Evolutionary conservation across 2,888 invertebrate genomes (phyloP).

Genomic region (Melanchra persicariae): DNA sequence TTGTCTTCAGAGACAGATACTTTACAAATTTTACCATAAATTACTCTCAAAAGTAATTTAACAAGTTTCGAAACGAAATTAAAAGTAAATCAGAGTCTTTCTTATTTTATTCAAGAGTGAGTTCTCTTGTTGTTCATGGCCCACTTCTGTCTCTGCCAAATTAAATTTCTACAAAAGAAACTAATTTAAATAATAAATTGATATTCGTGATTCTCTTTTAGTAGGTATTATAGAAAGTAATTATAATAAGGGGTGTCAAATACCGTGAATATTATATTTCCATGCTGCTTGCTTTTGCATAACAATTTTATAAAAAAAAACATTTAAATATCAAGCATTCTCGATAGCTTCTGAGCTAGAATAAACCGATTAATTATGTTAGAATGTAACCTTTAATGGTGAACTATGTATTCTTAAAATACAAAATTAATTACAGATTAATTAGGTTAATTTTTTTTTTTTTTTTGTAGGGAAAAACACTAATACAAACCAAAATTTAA

Average conservation of each 20-base stretch:
- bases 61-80: slow-evolving; percentile 46
- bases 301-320: neutral
- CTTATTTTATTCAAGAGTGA: slow-evolving; percentile 53
- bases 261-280: slow-evolving; percentile 4
- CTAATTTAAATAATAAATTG: slow-evolving; percentile 58
- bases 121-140: slow-evolving; percentile 51
- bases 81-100: slow-evolving; percentile 60
- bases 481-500: too few relatives aligned
- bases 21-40: slow-evolving; percentile 52
- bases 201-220: slow-evolving; percentile 42
- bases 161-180: slow-evolving; percentile 55
- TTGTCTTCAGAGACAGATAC: slow-evolving; percentile 32
- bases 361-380: too few relatives aligned
- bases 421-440: too few relatives aligned
- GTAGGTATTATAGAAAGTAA: slow-evolving; percentile 27
- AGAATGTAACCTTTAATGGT: too few relatives aligned
- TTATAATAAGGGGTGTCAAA: slow-evolving; percentile 30
- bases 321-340: too few relatives aligned
- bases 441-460: too few relatives aligned
- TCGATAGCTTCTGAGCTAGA: too few relatives aligned
- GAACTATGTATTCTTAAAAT: too few relatives aligned
- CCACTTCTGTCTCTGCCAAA: slow-evolving; percentile 48
- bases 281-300: neutral
- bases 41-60: slow-evolving; percentile 54
- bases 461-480: too few relatives aligned